phyloP scores from a whole-genome alignment of 1,140 invertebrate genomes.

The Grapholita molesta region DNA sequence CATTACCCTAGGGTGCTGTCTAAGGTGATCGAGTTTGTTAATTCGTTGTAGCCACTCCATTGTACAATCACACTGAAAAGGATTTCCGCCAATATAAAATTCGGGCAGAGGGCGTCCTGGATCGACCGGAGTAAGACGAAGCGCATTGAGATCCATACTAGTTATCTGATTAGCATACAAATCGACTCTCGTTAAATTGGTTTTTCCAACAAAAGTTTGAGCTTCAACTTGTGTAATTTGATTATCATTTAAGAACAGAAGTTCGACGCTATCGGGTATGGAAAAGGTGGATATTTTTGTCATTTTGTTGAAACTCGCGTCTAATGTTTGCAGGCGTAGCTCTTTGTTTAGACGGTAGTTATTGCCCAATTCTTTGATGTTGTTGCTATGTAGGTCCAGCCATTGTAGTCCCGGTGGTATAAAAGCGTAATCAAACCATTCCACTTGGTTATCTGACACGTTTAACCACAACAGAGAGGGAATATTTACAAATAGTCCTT shows the following conservation, averaged over 20 bases:
- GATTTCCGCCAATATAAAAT: constrained; percentile 93
- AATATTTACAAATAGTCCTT: constrained; percentile 90
- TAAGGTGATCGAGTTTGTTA: constrained; percentile 84
- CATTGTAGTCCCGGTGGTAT: constrained; percentile 90
- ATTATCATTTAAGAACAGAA: constrained; percentile 91
- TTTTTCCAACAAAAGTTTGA: constrained; percentile 90
- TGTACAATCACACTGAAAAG: constrained; percentile 91
- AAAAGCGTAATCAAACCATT: constrained; percentile 94
- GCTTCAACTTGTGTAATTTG: constrained; percentile 87
- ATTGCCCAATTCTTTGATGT: constrained; percentile 89
- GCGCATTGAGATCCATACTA: constrained; percentile 88
- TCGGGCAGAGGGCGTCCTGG: constrained; percentile 85
- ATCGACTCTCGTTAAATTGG: constrained; percentile 89
- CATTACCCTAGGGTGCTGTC: constrained; percentile 93
- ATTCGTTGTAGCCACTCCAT: constrained; percentile 94
- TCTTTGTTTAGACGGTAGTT: constrained; percentile 84
- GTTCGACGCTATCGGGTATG: constrained; percentile 87
- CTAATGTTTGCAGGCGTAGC: constrained; percentile 86
- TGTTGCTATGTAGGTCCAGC: constrained; percentile 94
- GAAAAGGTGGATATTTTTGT: constrained; percentile 83
- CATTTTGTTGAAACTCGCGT: constrained; percentile 91
- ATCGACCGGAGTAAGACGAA: constrained; percentile 85
- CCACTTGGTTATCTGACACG: constrained; percentile 93
- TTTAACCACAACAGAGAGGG: constrained; percentile 92
- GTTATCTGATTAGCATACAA: constrained; percentile 91